Conservation (phyloP, 1,140 invertebrate species). For the Teleopsis dalmanni region DNA sequence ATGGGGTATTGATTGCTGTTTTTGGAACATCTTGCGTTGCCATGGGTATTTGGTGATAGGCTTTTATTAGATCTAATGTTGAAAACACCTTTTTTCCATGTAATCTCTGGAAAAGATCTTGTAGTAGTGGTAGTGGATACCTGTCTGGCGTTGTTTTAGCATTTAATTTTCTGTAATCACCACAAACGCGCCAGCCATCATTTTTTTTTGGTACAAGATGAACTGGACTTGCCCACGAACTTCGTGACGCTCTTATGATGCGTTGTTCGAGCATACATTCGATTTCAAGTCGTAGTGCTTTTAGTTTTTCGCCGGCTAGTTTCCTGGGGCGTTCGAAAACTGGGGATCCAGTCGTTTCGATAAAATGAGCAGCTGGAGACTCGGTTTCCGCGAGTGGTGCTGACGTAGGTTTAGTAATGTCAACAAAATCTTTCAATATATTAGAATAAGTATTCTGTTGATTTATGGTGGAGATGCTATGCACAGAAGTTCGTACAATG, state of each 20-base stretch:
- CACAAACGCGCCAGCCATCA: conserved; percentile 41
- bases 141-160: background rate
- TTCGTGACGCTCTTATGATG: conserved; percentile 26
- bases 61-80: too few species aligned
- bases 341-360: background rate
- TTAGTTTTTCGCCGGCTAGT: background rate
- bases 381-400: too few species aligned
- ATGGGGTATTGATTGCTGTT: conserved; percentile 8
- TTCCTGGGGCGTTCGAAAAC: background rate
- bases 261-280: conserved; percentile 25
- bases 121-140: conserved; percentile 39
- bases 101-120: conserved; percentile 34
- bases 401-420: too few species aligned
- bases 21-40: conserved; percentile 1
- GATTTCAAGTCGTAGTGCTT: conserved; percentile 17
- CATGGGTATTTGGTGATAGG: background rate
- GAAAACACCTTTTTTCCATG: conserved; percentile 41
- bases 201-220: conserved; percentile 43
- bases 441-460: too few species aligned
- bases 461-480: too few species aligned
- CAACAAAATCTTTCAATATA: too few species aligned
- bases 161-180: background rate
- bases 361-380: too few species aligned
- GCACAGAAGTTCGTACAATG: too few species aligned
- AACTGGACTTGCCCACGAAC: conserved; percentile 28